A percentile compares a stretch with the other conserved stretches of the same genome.
Conservation (phyloP, 2,113 vertebrate species). For the Rhinolophus sinicus region DNA sequence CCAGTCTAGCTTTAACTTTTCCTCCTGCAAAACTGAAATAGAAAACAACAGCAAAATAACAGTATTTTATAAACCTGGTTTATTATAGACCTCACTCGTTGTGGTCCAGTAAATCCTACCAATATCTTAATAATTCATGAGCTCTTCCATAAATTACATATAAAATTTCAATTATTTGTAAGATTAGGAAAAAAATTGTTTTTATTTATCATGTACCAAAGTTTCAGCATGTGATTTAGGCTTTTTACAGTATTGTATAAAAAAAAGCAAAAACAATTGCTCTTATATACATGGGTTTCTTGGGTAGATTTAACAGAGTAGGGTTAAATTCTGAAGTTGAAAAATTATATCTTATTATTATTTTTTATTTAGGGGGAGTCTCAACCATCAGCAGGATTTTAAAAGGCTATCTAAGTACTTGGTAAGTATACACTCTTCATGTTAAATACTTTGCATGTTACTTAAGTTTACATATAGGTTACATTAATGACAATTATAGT, state of each 20-base stretch:
- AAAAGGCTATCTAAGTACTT: slow-evolving; percentile 47
- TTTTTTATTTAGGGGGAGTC: slow-evolving; percentile 61
- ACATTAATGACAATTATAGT: neutral
- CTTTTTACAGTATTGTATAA: slow-evolving; percentile 48
- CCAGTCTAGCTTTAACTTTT: neutral
- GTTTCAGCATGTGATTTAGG: neutral
- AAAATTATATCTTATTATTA: slow-evolving; percentile 32
- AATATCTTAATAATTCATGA: slow-evolving; percentile 42
- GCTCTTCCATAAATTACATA: neutral
- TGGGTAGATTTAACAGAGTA: slow-evolving; percentile 54
- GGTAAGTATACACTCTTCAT: slow-evolving; percentile 48
- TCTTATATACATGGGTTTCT: neutral
- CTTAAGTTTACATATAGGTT: neutral
- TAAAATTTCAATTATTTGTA: slow-evolving; percentile 51
- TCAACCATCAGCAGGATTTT: slow-evolving; percentile 29
- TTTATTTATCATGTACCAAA: slow-evolving; percentile 32
- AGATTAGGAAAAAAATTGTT: slow-evolving; percentile 23
- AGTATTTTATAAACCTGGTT: neutral
- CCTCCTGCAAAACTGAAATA: neutral
- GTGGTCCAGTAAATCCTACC: slow-evolving; percentile 30
- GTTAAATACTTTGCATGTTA: slow-evolving; percentile 40
- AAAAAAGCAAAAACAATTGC: neutral
- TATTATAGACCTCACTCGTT: neutral
- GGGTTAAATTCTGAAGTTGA: slow-evolving; percentile 16
- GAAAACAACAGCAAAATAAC: neutral